Evolutionary conservation across 2,888 invertebrate genomes (phyloP).

Genomic region (Cyclophora albipunctata): DNA sequence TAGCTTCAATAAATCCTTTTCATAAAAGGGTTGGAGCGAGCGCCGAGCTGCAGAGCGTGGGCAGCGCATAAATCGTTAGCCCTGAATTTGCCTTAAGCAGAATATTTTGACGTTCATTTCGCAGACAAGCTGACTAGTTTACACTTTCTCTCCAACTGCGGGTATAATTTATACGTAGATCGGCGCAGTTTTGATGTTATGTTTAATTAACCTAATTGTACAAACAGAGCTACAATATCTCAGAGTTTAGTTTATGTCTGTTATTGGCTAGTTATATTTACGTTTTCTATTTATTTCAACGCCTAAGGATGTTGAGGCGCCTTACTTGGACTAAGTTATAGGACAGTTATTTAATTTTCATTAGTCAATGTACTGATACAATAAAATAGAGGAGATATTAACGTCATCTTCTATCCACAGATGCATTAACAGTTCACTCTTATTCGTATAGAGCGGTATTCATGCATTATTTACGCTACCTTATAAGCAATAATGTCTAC

Average conservation of each 20-base stretch:
- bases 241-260: slow-evolving; percentile 12
- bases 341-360: no score
- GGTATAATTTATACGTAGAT: slow-evolving; percentile 25
- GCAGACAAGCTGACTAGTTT: slow-evolving; percentile 48
- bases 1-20: slow-evolving; percentile 61
- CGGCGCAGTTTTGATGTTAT: slow-evolving; percentile 15
- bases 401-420: no score
- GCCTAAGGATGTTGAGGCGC: no score
- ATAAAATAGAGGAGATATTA: no score
- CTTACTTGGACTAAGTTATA: no score
- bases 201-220: slow-evolving; percentile 18
- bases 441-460: no score
- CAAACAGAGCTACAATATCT: slow-evolving; percentile 12
- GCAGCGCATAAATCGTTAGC: slow-evolving; percentile 61
- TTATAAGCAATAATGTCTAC: no score
- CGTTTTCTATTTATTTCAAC: not conserved
- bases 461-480: no score
- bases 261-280: not conserved
- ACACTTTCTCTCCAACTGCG: slow-evolving; percentile 34
- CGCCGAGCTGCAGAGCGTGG: slow-evolving; percentile 65
- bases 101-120: slow-evolving; percentile 57
- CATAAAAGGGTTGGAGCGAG: slow-evolving; percentile 66
- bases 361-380: no score
- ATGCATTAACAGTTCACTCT: no score
- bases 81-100: slow-evolving; percentile 63